These are phyloP conservation scores for Octodonta nipae DNA, from an alignment of 2,888 invertebrate genomes.

Conservation along the genomic window DNA sequence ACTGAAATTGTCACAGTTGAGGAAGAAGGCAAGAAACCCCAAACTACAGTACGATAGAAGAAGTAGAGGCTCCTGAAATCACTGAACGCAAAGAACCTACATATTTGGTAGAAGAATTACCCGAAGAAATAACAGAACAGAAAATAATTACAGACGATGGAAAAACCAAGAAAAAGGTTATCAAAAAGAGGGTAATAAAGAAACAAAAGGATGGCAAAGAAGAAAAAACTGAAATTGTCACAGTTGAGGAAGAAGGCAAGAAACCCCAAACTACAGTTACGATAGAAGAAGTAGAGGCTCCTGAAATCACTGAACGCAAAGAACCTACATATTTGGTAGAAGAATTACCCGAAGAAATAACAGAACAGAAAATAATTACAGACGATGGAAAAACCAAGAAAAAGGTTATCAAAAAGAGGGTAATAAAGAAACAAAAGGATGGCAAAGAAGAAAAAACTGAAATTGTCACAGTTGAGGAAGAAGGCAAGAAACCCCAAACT, in stretches of 20 bases:
- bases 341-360: conserved; percentile 22
- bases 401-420: conserved; percentile 22
- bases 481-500: conserved; percentile 15
- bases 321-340: conserved; percentile 23
- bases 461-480: conserved; percentile 23
- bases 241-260: conserved; percentile 29
- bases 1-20: conserved; percentile 29
- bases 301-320: conserved; percentile 18
- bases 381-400: conserved; percentile 25
- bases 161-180: conserved; percentile 20
- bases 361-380: conserved; percentile 15
- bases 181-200: conserved; percentile 26
- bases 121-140: conserved; percentile 17
- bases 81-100: conserved; percentile 7
- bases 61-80: conserved; percentile 11
- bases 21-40: conserved; percentile 20
- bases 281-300: conserved; percentile 20
- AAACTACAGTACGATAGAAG: conserved; percentile 21
- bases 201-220: conserved; percentile 21
- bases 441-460: conserved; percentile 26
- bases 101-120: conserved; percentile 18
- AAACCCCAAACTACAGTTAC: conserved; percentile 24
- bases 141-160: conserved; percentile 18
- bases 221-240: conserved; percentile 25
- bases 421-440: conserved; percentile 19